phyloP scores from a whole-genome alignment of 2,797 vertebrate genomes.

The Heteromormyrus szaboi region DNA sequence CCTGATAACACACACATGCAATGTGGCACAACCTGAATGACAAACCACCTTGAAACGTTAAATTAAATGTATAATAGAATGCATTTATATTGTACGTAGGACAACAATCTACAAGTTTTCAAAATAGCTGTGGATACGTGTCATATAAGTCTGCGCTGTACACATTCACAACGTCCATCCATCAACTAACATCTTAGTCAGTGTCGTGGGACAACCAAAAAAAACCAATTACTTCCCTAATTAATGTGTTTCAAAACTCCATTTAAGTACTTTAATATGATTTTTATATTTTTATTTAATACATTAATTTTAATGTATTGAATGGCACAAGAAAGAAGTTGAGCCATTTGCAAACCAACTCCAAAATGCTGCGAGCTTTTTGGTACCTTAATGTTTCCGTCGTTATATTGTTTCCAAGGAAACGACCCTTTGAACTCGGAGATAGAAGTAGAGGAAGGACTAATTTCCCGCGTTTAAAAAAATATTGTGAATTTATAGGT shows the following conservation, averaged over 20 bases:
- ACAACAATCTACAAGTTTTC: not conserved
- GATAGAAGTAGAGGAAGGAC: not conserved
- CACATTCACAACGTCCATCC: not conserved
- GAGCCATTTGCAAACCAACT: not conserved
- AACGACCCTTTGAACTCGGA: not conserved
- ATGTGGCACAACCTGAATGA: not conserved
- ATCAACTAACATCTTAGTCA: not conserved
- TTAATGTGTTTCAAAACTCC: not conserved
- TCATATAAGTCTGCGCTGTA: not conserved
- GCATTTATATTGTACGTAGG: not conserved
- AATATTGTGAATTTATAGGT: not conserved
- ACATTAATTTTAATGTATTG: not conserved
- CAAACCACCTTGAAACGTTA: not conserved
- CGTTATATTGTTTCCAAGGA: not conserved
- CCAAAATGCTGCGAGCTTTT: not conserved
- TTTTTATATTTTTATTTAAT: not conserved
- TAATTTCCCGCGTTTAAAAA: conserved; percentile 17
- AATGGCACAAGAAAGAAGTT: not conserved
- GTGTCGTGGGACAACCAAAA: not conserved
- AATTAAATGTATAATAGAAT: not conserved
- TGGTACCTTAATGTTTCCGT: conserved; percentile 10
- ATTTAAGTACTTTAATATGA: not conserved
- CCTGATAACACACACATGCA: not conserved
- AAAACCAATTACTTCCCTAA: not conserved
- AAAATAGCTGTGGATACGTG: not conserved